These are phyloP conservation scores for Fukomys damarensis DNA, from an alignment of 2,113 vertebrate species.

Conservation along the genomic window DNA sequence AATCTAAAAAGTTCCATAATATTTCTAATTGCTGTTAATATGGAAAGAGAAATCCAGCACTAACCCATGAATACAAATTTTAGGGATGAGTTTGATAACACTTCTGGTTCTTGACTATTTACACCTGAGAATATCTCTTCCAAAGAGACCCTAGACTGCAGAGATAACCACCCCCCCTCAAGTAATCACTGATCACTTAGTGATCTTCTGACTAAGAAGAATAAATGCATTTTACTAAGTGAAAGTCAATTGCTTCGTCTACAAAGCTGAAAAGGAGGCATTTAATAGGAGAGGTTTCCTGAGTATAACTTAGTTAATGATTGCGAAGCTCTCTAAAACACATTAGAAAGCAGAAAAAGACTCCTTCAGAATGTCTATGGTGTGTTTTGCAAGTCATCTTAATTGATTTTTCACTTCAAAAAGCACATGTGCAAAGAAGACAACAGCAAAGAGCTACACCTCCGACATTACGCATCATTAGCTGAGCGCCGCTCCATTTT, in stretches of 20 bases:
- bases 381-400: constrained; percentile 52
- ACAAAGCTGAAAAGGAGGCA: constrained; percentile 61
- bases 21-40: neutral
- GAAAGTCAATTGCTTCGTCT: constrained; percentile 25
- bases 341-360: constrained; percentile 24
- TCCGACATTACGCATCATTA: constrained; percentile 49
- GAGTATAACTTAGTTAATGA: constrained; percentile 58
- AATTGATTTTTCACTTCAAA: constrained; percentile 76
- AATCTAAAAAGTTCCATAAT: neutral
- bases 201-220: neutral
- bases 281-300: constrained; percentile 40
- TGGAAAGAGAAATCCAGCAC: neutral
- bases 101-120: neutral
- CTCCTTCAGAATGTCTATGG: neutral
- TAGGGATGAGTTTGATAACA: neutral
- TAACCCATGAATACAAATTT: neutral
- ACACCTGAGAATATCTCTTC: neutral
- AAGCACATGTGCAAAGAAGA: constrained; percentile 47
- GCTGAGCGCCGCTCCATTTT: neutral
- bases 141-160: neutral
- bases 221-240: constrained; percentile 55
- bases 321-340: constrained; percentile 30
- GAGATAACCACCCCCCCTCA: neutral
- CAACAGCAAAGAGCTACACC: constrained; percentile 16
- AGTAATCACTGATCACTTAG: too few relatives aligned